Evolutionary conservation across 2,888 invertebrate genomes (phyloP).

Genomic region (Timema podura): DNA sequence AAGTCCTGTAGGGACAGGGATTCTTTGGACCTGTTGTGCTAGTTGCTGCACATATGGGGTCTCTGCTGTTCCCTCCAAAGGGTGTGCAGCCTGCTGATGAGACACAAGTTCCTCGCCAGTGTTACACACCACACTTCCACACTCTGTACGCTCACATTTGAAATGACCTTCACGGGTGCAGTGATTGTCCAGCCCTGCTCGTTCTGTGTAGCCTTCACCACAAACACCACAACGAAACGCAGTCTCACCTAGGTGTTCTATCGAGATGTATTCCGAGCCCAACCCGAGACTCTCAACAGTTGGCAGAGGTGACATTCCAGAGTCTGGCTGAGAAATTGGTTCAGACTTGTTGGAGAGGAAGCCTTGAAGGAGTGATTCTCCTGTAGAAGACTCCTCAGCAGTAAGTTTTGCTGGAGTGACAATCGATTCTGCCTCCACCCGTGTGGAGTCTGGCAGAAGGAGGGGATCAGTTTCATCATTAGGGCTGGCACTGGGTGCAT

Average conservation of each 20-base stretch:
- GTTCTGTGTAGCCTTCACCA: slow-evolving; percentile 45
- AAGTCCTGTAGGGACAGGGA: slow-evolving; percentile 24
- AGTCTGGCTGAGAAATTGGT: neutral
- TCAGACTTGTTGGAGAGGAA: neutral
- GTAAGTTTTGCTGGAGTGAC: neutral
- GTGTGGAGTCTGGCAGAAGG: slow-evolving; percentile 42
- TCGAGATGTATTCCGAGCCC: slow-evolving; percentile 56
- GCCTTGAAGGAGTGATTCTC: slow-evolving; percentile 23
- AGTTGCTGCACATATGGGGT: slow-evolving; percentile 47
- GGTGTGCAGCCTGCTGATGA: slow-evolving; percentile 33
- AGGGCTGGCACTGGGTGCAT: neutral
- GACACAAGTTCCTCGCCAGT: slow-evolving; percentile 31
- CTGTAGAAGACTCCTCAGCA: slow-evolving; percentile 14
- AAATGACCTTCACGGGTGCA: slow-evolving; percentile 51
- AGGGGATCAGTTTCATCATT: slow-evolving; percentile 41
- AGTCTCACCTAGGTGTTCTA: slow-evolving; percentile 57
- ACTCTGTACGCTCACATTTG: slow-evolving; percentile 46
- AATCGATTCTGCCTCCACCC: neutral
- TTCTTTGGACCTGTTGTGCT: slow-evolving; percentile 43
- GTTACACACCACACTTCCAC: slow-evolving; percentile 40
- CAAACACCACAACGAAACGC: slow-evolving; percentile 58
- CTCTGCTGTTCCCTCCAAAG: slow-evolving; percentile 35
- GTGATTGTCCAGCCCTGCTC: slow-evolving; percentile 38
- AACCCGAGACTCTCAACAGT: slow-evolving; percentile 18
- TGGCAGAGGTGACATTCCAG: slow-evolving; percentile 8